Percentiles rank a stretch among this genome's conserved stretches.
These are phyloP conservation scores for Muricea muricata DNA, from an alignment of 92 coral and sea anemone genomes.

Conservation along the genomic window DNA sequence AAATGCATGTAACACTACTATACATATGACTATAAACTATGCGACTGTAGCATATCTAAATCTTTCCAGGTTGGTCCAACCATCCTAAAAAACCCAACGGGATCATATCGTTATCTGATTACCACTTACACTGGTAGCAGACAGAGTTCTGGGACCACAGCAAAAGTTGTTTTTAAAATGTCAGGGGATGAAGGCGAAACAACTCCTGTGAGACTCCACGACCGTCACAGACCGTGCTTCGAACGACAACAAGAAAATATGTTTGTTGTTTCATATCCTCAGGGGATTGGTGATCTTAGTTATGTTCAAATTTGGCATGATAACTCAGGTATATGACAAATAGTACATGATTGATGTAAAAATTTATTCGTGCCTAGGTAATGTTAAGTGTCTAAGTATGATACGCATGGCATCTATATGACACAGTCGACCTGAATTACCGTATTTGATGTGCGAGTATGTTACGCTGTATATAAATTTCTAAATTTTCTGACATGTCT, in stretches of 20 bases:
- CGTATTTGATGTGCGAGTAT: too few species aligned
- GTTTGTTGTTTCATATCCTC: constrained; percentile 70
- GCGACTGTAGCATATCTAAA: too few species aligned
- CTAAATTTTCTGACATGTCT: background rate
- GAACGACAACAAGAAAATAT: constrained; percentile 89
- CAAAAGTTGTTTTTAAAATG: constrained; percentile 80
- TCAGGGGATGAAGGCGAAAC: constrained; percentile 86
- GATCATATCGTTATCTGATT: constrained; percentile 71
- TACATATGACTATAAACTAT: too few species aligned
- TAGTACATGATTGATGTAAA: too few species aligned
- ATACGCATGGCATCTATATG: too few species aligned
- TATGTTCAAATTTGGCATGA: constrained; percentile 95
- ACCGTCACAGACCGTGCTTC: constrained; percentile 80
- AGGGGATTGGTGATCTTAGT: constrained; percentile 71
- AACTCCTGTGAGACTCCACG: constrained; percentile 73
- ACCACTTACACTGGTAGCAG: constrained; percentile 86
- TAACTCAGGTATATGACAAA: constrained; percentile 92
- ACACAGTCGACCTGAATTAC: too few species aligned
- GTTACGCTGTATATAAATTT: background rate
- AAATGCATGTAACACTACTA: too few species aligned
- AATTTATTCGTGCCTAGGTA: too few species aligned
- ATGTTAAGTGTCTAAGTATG: too few species aligned
- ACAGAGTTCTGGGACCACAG: constrained; percentile 91
- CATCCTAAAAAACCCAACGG: constrained; percentile 10
- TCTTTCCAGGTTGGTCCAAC: constrained; percentile 6